These are phyloP conservation scores for Perca flavescens DNA, from an alignment of 2,113 vertebrate genomes.

Conservation along the genomic window DNA sequence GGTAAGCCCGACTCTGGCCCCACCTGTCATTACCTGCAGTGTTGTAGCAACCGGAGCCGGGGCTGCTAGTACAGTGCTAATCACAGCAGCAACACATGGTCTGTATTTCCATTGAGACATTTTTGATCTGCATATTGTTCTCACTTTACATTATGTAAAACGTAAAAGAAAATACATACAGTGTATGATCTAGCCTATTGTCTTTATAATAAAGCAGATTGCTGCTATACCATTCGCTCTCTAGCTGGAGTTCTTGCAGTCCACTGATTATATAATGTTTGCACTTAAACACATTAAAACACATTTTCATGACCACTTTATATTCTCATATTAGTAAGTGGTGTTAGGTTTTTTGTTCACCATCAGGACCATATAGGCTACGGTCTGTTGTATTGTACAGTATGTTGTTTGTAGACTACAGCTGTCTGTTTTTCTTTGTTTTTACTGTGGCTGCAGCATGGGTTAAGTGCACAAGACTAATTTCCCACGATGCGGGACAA, in stretches of 20 bases:
- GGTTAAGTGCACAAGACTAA: no score
- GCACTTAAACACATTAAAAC: background rate
- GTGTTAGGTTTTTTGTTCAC: no score
- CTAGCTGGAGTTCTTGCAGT: no score
- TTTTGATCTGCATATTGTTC: background rate
- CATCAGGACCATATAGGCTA: no score
- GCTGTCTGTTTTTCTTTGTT: no score
- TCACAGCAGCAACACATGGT: slow-evolving; percentile 25
- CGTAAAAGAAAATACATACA: background rate
- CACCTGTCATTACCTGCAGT: slow-evolving; percentile 45
- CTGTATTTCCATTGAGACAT: background rate
- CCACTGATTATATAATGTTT: no score
- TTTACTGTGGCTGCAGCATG: no score
- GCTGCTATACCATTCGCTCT: background rate
- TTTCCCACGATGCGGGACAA: no score
- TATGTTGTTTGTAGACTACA: no score
- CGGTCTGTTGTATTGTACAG: no score
- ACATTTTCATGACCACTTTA: background rate
- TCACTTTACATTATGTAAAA: background rate
- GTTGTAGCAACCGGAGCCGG: background rate
- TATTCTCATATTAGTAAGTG: background rate
- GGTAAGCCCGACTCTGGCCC: slow-evolving; percentile 40
- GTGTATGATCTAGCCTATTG: background rate
- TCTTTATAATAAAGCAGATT: background rate
- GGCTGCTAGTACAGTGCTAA: background rate